phyloP scores from a whole-genome alignment of 2,113 vertebrate genomes.

The Periophthalmodon schlosseri region DNA sequence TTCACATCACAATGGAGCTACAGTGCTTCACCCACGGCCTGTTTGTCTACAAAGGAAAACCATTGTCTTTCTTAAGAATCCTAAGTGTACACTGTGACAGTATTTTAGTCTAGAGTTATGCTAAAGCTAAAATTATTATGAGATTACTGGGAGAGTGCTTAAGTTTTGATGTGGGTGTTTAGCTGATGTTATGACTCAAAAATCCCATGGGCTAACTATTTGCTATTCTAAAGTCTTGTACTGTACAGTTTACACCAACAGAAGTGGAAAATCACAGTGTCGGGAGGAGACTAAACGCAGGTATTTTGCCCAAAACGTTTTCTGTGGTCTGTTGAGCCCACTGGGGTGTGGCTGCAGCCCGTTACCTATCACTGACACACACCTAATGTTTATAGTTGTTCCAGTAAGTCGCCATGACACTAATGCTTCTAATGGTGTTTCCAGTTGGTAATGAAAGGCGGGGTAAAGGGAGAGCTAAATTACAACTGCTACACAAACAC shows the following conservation, averaged over 20 bases:
- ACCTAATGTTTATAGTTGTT: constrained; percentile 38
- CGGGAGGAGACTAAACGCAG: background rate
- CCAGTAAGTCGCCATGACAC: constrained; percentile 22
- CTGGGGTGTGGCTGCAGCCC: constrained; percentile 40
- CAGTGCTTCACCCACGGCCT: too few relatives aligned
- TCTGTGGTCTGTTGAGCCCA: constrained; percentile 21
- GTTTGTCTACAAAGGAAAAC: too few relatives aligned
- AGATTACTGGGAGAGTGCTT: too few relatives aligned
- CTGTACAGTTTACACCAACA: background rate
- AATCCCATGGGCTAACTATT: background rate
- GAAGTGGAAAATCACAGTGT: background rate
- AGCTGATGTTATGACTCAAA: background rate
- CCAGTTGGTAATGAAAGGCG: constrained; percentile 14
- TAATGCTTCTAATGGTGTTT: constrained; percentile 25
- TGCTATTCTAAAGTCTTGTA: background rate
- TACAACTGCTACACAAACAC: background rate
- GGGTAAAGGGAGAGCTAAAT: background rate
- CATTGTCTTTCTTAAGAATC: too few relatives aligned
- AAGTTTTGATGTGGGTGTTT: background rate
- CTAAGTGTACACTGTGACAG: too few relatives aligned
- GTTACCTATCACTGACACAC: constrained; percentile 17
- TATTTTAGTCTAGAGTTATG: too few relatives aligned
- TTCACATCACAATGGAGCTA: too few relatives aligned
- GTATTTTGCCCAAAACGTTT: background rate
- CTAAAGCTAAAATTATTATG: too few relatives aligned